phyloP scores from a whole-genome alignment of 1,140 invertebrate genomes.

The Drosophila bifasciata region DNA sequence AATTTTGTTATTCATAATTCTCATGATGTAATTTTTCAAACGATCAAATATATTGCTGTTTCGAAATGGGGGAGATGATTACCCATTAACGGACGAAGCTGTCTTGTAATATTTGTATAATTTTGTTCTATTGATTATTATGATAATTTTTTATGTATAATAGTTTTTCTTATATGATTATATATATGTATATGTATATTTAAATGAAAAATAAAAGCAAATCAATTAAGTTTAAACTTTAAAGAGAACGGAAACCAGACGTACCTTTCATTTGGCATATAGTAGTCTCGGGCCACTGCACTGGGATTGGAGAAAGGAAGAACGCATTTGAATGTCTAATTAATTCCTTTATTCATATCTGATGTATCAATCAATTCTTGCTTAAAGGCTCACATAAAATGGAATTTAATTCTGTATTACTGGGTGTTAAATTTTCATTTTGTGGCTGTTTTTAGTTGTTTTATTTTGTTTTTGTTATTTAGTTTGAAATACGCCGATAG shows the following conservation, averaged over 20 bases:
- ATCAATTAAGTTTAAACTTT: slow-evolving; percentile 74
- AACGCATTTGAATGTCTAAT: slow-evolving; percentile 44
- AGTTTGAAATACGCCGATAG: slow-evolving; percentile 67
- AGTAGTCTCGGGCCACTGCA: not conserved
- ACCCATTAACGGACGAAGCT: slow-evolving; percentile 58
- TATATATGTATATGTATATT: slow-evolving; percentile 64
- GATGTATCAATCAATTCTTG: slow-evolving; percentile 69
- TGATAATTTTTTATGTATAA: slow-evolving; percentile 80
- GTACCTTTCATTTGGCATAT: too few relatives aligned
- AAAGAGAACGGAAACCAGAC: not conserved
- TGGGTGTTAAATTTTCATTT: slow-evolving; percentile 12
- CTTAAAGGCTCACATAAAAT: slow-evolving; percentile 67
- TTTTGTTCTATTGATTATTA: slow-evolving; percentile 83
- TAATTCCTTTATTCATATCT: slow-evolving; percentile 78
- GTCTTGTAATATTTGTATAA: slow-evolving; percentile 82
- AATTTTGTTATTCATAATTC: slow-evolving; percentile 77
- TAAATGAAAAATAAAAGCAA: slow-evolving; percentile 74
- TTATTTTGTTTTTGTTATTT: slow-evolving; percentile 31
- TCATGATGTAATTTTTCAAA: slow-evolving; percentile 76
- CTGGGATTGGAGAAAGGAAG: not conserved
- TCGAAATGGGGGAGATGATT: slow-evolving; percentile 34
- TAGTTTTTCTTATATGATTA: slow-evolving; percentile 77
- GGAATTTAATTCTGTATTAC: slow-evolving; percentile 69
- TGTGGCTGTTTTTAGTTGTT: slow-evolving; percentile 37
- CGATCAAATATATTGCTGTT: slow-evolving; percentile 45